These are phyloP conservation scores for Apostichopus leukothele DNA, from an alignment of 53 echinoderm and acorn worm genomes.

Conservation along the genomic window DNA sequence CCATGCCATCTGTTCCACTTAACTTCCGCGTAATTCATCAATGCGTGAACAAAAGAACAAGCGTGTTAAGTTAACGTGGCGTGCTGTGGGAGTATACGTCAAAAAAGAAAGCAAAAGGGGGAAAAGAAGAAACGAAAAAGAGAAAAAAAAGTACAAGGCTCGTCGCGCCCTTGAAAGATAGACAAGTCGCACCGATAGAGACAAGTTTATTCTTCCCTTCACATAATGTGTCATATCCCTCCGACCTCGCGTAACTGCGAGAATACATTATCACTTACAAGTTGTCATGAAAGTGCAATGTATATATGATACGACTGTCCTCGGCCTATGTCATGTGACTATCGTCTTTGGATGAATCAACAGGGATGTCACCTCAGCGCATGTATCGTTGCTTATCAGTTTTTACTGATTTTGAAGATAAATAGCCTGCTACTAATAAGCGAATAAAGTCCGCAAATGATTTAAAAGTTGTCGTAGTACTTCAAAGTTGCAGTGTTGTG, in stretches of 20 bases:
- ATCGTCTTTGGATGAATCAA: background rate
- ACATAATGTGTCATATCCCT: conserved; percentile 1
- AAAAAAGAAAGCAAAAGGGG: background rate
- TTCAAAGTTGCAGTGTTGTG: too few species aligned
- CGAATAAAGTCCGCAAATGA: too few species aligned
- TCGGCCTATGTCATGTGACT: conserved; percentile 10
- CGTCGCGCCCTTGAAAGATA: conserved; percentile 21
- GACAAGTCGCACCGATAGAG: background rate
- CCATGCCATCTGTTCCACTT: conserved; percentile 44
- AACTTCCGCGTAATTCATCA: conserved; percentile 44
- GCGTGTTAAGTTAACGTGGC: conserved; percentile 23
- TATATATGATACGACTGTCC: conserved; percentile 2
- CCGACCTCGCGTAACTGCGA: conserved; percentile 10
- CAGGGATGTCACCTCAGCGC: background rate
- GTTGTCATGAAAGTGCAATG: conserved; percentile 2
- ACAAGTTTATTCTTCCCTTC: background rate
- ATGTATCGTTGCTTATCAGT: background rate
- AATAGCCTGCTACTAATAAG: too few species aligned
- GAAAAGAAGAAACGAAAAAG: background rate
- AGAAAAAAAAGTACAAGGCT: conserved; percentile 3
- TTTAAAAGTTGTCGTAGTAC: too few species aligned
- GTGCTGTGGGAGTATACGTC: conserved; percentile 20
- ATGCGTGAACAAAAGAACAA: conserved; percentile 29
- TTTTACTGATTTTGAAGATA: too few species aligned
- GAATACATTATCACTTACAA: conserved; percentile 6